Evolutionary conservation across 2,888 invertebrate species (phyloP).

Genomic region (Ormyrus pomaceus): DNA sequence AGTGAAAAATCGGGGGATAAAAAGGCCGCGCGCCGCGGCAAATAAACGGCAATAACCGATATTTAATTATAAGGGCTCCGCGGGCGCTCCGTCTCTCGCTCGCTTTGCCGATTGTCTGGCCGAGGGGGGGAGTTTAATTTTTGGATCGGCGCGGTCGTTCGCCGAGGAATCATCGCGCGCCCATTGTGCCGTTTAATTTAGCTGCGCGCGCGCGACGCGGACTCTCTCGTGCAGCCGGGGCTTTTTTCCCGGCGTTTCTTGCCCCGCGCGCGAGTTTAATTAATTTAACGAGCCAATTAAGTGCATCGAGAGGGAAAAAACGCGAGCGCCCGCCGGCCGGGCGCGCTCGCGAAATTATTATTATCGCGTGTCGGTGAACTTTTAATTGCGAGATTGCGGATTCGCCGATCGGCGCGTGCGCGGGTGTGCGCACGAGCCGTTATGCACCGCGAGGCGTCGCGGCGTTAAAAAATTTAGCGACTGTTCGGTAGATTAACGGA

Average conservation of each 20-base stretch:
- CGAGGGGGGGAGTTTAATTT: conserved; percentile 38
- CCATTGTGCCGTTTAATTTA: conserved; percentile 54
- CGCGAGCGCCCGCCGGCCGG: background rate
- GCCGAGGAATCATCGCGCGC: conserved; percentile 53
- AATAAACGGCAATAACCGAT: conserved; percentile 53
- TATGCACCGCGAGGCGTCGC: too few relatives aligned
- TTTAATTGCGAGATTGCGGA: conserved; percentile 39
- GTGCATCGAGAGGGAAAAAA: conserved; percentile 48
- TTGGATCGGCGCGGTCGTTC: conserved; percentile 30
- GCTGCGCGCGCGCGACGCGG: background rate
- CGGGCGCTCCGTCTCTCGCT: background rate
- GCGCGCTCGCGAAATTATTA: conserved; percentile 34
- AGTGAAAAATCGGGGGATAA: conserved; percentile 47
- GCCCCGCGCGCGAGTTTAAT: conserved; percentile 39
- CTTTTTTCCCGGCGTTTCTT: too few relatives aligned
- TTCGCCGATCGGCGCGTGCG: too few relatives aligned
- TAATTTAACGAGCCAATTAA: conserved; percentile 58
- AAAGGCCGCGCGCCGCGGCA: conserved; percentile 13
- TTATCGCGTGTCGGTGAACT: conserved; percentile 45
- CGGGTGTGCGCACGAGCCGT: too few relatives aligned
- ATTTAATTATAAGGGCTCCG: conserved; percentile 50
- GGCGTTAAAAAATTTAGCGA: too few relatives aligned
- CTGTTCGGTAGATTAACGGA: too few relatives aligned
- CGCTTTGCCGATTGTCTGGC: background rate
- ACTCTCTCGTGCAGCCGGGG: too few relatives aligned